Percentiles rank a stretch among this genome's conserved stretches.
Evolutionary conservation across 1,140 invertebrate genomes (phyloP).

Genomic region (Heliconius congener): DNA sequence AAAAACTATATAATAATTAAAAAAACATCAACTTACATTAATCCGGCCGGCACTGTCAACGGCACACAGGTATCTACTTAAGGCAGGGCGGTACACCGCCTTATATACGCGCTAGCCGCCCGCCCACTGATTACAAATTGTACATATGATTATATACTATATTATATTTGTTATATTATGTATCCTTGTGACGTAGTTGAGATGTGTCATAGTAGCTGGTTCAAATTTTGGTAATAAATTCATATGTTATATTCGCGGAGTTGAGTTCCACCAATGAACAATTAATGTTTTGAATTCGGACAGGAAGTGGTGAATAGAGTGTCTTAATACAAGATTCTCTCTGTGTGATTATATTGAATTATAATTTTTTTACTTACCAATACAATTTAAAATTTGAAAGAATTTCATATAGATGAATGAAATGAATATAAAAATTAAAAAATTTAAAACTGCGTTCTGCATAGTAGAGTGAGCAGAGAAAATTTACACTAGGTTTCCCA

Average conservation of each 20-base stretch:
- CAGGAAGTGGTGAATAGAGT: too few relatives aligned
- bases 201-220: neutral
- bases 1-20: neutral
- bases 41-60: conserved; percentile 23
- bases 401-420: too few relatives aligned
- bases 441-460: too few relatives aligned
- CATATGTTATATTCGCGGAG: too few relatives aligned
- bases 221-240: neutral
- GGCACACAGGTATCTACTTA: conserved; percentile 31
- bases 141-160: neutral
- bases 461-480: too few relatives aligned
- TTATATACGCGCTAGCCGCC: conserved; percentile 23
- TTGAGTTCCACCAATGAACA: neutral
- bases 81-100: conserved; percentile 19
- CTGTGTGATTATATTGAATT: too few relatives aligned
- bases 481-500: too few relatives aligned
- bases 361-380: too few relatives aligned
- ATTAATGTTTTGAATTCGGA: neutral
- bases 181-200: neutral
- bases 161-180: neutral
- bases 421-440: too few relatives aligned
- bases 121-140: conserved; percentile 9
- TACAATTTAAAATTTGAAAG: too few relatives aligned
- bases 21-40: conserved; percentile 21
- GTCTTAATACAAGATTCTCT: too few relatives aligned